phyloP scores from a whole-genome alignment of 2,797 vertebrate genomes.

The Leucoraja ocellata region DNA sequence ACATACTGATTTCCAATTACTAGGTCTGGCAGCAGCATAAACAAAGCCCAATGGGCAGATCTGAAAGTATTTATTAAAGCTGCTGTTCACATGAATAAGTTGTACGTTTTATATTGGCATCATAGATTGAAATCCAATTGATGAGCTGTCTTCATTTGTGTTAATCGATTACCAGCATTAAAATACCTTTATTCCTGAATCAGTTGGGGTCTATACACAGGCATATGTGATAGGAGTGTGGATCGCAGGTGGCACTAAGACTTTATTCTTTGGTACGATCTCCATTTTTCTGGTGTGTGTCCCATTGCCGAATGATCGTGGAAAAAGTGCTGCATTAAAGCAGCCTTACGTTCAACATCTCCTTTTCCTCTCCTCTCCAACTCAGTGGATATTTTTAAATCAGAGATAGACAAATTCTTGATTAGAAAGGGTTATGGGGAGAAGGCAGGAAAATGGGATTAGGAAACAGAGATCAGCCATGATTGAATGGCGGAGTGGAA shows the following conservation, averaged over 20 bases:
- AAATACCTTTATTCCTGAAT: too few relatives aligned
- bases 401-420: too few relatives aligned
- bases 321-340: not conserved
- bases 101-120: not conserved
- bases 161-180: not conserved
- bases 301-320: not conserved
- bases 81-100: not conserved
- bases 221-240: too few relatives aligned
- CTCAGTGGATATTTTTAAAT: too few relatives aligned
- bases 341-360: not conserved
- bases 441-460: too few relatives aligned
- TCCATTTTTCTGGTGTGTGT: not conserved
- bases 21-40: not conserved
- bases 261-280: not conserved
- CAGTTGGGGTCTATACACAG: too few relatives aligned
- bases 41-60: not conserved
- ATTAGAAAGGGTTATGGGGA: too few relatives aligned
- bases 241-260: too few relatives aligned
- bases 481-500: too few relatives aligned
- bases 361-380: not conserved
- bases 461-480: too few relatives aligned
- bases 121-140: not conserved
- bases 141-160: not conserved
- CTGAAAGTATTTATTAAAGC: not conserved
- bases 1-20: conserved; percentile 43